Conservation (phyloP, 1,140 invertebrate genomes). For the Cecropterus lyciades region DNA sequence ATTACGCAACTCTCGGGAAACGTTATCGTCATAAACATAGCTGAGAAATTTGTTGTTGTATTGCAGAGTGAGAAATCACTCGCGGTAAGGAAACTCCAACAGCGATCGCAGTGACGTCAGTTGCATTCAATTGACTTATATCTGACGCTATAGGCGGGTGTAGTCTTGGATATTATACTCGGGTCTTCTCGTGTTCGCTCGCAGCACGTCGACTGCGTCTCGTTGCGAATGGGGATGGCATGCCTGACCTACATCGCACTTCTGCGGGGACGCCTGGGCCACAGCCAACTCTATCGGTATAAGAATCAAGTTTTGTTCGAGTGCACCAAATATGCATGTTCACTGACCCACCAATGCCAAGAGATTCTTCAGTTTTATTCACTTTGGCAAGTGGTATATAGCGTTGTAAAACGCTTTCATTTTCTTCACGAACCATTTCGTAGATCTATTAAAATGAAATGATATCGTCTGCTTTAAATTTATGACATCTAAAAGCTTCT, state of each 20-base stretch:
- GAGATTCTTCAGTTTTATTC: slow-evolving; percentile 4
- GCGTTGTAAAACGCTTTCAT: slow-evolving; percentile 6
- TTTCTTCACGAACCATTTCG: neutral
- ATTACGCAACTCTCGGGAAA: slow-evolving; percentile 24
- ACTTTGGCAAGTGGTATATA: neutral
- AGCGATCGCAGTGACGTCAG: slow-evolving; percentile 36
- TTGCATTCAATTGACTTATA: slow-evolving; percentile 44
- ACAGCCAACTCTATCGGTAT: slow-evolving; percentile 59
- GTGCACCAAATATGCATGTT: slow-evolving; percentile 6
- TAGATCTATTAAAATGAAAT: neutral
- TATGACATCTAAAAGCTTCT: slow-evolving; percentile 1
- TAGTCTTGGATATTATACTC: slow-evolving; percentile 21
- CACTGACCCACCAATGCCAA: slow-evolving; percentile 1
- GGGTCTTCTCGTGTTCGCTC: slow-evolving; percentile 30
- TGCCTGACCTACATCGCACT: slow-evolving; percentile 72
- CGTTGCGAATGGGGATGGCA: slow-evolving; percentile 50
- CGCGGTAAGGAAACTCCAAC: neutral
- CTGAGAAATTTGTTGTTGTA: slow-evolving; percentile 16
- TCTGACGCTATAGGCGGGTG: slow-evolving; percentile 30
- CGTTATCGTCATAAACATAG: slow-evolving; percentile 18
- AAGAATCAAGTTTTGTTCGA: slow-evolving; percentile 28
- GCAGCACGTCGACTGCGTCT: slow-evolving; percentile 36
- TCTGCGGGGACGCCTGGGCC: slow-evolving; percentile 60
- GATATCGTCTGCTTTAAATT: neutral
- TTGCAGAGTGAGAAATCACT: slow-evolving; percentile 1